Evolutionary conservation across 2,888 invertebrate genomes (phyloP).

Genomic region (Himalopsyche anomala): DNA sequence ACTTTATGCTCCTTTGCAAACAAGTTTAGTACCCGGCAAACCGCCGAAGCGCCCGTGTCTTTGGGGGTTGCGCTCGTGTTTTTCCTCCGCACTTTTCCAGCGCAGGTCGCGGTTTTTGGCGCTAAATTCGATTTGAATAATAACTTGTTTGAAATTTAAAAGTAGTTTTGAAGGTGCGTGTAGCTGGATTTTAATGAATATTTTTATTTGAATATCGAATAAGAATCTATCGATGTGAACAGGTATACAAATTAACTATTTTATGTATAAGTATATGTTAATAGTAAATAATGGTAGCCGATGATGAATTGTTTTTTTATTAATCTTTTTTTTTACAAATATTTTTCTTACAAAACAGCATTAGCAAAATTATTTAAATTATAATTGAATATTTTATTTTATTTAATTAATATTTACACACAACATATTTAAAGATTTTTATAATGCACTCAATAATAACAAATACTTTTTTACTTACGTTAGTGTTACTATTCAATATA

Average conservation of each 20-base stretch:
- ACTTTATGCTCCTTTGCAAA: slow-evolving; percentile 40
- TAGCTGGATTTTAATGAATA: neutral
- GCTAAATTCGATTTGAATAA: slow-evolving; percentile 33
- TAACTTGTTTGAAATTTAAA: slow-evolving; percentile 21
- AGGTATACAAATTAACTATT: slow-evolving; percentile 1
- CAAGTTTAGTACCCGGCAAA: slow-evolving; percentile 58
- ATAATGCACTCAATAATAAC: too few species aligned
- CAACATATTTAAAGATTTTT: too few species aligned
- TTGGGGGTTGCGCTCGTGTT: neutral
- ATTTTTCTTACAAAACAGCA: too few species aligned
- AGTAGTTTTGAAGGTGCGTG: slow-evolving; percentile 13
- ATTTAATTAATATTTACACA: too few species aligned
- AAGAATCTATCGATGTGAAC: slow-evolving; percentile 16
- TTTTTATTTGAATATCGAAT: slow-evolving; percentile 5
- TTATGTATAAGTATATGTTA: neutral
- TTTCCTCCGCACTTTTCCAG: neutral
- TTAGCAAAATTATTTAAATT: too few species aligned
- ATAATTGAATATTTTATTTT: too few species aligned
- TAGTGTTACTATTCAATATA: too few species aligned
- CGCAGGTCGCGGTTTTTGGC: slow-evolving; percentile 31
- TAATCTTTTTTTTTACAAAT: too few species aligned
- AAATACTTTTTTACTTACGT: too few species aligned
- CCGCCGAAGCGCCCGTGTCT: slow-evolving; percentile 53
- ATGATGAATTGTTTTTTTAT: too few species aligned
- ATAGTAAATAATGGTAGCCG: too few species aligned